Base-by-base conservation (phyloP, 1,140 invertebrate species). In the Macrosteles quadrilineatus region DNA sequence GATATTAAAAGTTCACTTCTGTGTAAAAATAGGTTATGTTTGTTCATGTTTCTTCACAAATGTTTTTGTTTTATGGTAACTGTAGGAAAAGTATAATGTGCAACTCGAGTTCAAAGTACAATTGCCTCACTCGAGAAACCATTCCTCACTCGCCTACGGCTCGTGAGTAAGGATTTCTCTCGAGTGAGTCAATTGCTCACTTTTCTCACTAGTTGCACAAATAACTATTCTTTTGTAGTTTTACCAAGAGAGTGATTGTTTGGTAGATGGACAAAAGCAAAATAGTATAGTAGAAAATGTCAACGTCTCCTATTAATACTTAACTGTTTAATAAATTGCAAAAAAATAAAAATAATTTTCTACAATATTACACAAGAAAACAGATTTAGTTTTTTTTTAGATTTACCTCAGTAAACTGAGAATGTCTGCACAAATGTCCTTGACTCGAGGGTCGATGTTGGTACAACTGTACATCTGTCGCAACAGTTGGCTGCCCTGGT, bases 401-500 rank as follows among this genome's bases (percentile, higher is more conserved):
- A 50, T 50, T 19, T 19, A 75, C 74, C 53, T 59, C 19, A 75
- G 65, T 19, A 75, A 63, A 29, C 67, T 63, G 17, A 67, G 57
- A 12, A 75, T 75, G n/a, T 73, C 68, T 43, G 50, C 53, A 68
- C 76, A 77, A 19, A 78, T 77, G 40, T 57, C 57, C 64, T 69
- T 69, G 9, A 80, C 78, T 43, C 77, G 80, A 9, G 77, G 74
- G 45, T 83, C 76, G 2, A 82, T 76, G 50, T 80, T 69, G 40
- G 69, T 63, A 64, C 81, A 75, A 2, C 74, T 69, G 45, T 79
- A 71, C 65, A 88, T 75, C 30, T 78, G 76, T 68, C 80, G 79
- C 27, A 91, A 73, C 32, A 88, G 83, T 21, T 79, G 77, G 32
- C 84, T 81, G 19, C 88, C 89, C 47, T 85, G 83, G 76, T 91